phyloP scores from a whole-genome alignment of 2,888 invertebrate genomes.

The Eurytoma californica region DNA sequence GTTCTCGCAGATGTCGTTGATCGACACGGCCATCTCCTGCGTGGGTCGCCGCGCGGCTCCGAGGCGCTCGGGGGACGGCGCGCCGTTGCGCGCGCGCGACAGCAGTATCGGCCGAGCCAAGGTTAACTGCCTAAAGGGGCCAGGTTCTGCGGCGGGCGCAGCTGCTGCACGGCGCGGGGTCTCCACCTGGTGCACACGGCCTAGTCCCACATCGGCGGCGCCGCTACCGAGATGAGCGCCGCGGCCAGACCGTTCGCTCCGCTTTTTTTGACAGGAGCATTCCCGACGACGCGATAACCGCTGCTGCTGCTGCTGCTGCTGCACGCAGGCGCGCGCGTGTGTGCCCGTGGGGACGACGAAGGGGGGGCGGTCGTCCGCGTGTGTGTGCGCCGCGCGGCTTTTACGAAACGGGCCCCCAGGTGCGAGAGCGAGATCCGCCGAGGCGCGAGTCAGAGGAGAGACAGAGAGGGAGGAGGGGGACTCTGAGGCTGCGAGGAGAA shows the following conservation, averaged over 20 bases:
- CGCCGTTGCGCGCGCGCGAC: background rate
- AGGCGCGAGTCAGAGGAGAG: background rate
- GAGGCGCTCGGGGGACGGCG: constrained; percentile 8
- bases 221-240: background rate
- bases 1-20: constrained; percentile 95
- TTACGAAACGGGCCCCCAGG: constrained; percentile 9
- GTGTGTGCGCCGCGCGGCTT: background rate
- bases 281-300: constrained; percentile 9
- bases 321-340: constrained; percentile 1
- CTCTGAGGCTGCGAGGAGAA: no score
- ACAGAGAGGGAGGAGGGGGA: background rate
- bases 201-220: background rate
- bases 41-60: constrained; percentile 14
- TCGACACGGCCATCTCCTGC: constrained; percentile 86
- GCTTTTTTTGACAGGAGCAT: constrained; percentile 33
- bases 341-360: background rate
- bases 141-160: constrained; percentile 22
- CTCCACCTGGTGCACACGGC: background rate
- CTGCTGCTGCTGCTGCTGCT: background rate
- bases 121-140: constrained; percentile 55
- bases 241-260: constrained; percentile 15
- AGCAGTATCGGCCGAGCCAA: constrained; percentile 21
- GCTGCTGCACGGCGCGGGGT: background rate
- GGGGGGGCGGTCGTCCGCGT: background rate
- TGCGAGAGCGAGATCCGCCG: background rate